A percentile compares a stretch with the other conserved stretches of the same genome.
phyloP scores from a whole-genome alignment of 2,888 invertebrate genomes.

The Noctua pronuba region DNA sequence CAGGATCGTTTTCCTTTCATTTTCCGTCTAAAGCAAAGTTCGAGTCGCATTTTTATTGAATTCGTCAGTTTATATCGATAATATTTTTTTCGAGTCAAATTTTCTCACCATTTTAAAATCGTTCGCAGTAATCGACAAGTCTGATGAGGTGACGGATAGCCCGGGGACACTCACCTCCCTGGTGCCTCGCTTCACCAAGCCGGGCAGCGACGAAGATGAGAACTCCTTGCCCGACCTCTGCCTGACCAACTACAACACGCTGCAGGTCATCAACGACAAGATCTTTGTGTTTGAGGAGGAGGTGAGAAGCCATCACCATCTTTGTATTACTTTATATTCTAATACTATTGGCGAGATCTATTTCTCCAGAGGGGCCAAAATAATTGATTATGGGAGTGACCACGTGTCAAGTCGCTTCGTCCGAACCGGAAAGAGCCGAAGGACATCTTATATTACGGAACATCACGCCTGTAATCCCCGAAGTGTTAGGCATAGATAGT shows the following conservation, averaged over 20 bases:
- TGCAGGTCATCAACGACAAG: slow-evolving; percentile 90
- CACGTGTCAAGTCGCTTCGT: neutral
- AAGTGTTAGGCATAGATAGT: no score
- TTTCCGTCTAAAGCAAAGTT: neutral
- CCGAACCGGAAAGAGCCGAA: neutral
- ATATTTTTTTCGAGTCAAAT: neutral
- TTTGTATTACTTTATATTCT: neutral
- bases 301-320: slow-evolving; percentile 69
- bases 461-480: no score
- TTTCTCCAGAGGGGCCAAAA: neutral
- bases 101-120: neutral
- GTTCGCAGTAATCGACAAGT: slow-evolving; percentile 53
- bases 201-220: slow-evolving; percentile 74
- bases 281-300: slow-evolving; percentile 87
- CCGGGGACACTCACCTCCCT: slow-evolving; percentile 71
- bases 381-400: neutral
- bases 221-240: slow-evolving; percentile 91
- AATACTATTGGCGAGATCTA: neutral
- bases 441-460: neutral
- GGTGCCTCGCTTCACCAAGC: slow-evolving; percentile 79
- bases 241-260: slow-evolving; percentile 92
- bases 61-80: neutral
- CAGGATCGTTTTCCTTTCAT: neutral
- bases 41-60: neutral
- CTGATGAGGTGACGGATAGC: slow-evolving; percentile 61